A percentile compares a stretch with the other conserved stretches of the same genome.
These are phyloP conservation scores for Eudasyphora cyanicolor DNA, from an alignment of 2,888 invertebrate species.

Conservation along the genomic window DNA sequence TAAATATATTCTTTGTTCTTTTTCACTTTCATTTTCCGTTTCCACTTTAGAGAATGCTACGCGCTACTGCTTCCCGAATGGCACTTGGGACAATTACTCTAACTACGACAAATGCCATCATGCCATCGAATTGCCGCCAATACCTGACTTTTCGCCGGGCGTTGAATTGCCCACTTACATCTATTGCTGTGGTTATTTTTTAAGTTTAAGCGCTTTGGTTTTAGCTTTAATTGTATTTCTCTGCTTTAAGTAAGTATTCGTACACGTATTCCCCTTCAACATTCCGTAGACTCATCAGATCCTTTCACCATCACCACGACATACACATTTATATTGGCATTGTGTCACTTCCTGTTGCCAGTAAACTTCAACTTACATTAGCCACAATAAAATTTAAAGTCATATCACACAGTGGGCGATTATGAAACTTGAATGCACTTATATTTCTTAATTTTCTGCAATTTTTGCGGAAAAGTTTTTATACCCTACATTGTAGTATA, in stretches of 20 bases:
- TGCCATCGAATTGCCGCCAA: conserved; percentile 81
- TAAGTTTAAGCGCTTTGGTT: conserved; percentile 90
- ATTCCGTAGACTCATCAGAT: neutral
- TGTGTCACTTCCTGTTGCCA: neutral
- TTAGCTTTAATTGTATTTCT: conserved; percentile 92
- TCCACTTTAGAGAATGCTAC: conserved; percentile 92
- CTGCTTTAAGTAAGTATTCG: conserved; percentile 91
- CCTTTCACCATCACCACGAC: neutral
- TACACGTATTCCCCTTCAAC: too few relatives aligned
- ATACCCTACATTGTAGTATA: too few relatives aligned
- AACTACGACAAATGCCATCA: conserved; percentile 86
- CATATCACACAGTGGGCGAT: too few relatives aligned
- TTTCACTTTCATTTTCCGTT: conserved; percentile 18
- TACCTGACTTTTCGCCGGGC: conserved; percentile 81
- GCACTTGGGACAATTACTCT: conserved; percentile 90
- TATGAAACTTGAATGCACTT: too few relatives aligned
- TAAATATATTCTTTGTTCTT: too few relatives aligned
- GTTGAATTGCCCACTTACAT: conserved; percentile 85
- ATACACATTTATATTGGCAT: too few relatives aligned
- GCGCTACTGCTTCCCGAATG: conserved; percentile 87
- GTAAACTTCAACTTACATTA: neutral
- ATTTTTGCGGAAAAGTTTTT: too few relatives aligned
- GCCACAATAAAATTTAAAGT: too few relatives aligned
- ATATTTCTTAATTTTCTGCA: too few relatives aligned
- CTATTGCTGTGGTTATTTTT: conserved; percentile 91